Evolutionary conservation across 2,113 vertebrate species (phyloP).

Genomic region (Rhadina sibilatrix): DNA sequence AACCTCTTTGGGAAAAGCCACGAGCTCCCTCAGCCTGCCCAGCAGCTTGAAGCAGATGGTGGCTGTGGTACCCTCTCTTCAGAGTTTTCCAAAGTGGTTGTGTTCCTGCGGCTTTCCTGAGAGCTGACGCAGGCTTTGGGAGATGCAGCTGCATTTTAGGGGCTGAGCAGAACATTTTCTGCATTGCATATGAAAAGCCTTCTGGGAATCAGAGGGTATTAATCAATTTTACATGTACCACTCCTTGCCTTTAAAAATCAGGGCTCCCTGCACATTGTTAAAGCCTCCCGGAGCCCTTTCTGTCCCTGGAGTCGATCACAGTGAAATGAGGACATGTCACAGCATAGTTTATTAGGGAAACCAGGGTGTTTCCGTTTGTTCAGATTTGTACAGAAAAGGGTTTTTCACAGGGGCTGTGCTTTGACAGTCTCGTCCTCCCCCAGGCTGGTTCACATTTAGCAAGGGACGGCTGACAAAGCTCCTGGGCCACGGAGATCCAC

Average conservation of each 20-base stretch:
- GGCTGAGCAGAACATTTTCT: slow-evolving; percentile 12
- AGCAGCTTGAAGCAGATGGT: neutral
- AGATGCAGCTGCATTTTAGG: slow-evolving; percentile 48
- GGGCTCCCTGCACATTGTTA: neutral
- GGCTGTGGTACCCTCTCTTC: neutral
- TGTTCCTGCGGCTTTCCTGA: neutral
- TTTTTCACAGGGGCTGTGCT: slow-evolving; percentile 6
- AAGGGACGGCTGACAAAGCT: slow-evolving; percentile 59
- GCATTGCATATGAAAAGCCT: slow-evolving; percentile 32
- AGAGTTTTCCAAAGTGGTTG: neutral
- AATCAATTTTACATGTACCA: slow-evolving; percentile 53
- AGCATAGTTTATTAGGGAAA: slow-evolving; percentile 50
- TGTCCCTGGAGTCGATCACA: neutral
- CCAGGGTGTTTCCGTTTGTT: slow-evolving; percentile 12
- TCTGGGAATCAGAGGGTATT: slow-evolving; percentile 43
- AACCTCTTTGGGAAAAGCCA: neutral
- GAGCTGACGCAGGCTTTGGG: neutral
- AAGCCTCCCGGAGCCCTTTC: neutral
- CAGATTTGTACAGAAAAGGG: slow-evolving; percentile 45
- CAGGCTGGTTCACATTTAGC: slow-evolving; percentile 42
- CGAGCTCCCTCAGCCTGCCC: neutral
- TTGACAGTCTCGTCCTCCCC: slow-evolving; percentile 13
- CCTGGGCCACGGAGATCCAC: slow-evolving; percentile 59
- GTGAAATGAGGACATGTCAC: slow-evolving; percentile 42
- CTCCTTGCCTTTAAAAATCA: slow-evolving; percentile 43